phyloP scores from a whole-genome alignment of 2,797 vertebrate species.

The Danio albolineatus region DNA sequence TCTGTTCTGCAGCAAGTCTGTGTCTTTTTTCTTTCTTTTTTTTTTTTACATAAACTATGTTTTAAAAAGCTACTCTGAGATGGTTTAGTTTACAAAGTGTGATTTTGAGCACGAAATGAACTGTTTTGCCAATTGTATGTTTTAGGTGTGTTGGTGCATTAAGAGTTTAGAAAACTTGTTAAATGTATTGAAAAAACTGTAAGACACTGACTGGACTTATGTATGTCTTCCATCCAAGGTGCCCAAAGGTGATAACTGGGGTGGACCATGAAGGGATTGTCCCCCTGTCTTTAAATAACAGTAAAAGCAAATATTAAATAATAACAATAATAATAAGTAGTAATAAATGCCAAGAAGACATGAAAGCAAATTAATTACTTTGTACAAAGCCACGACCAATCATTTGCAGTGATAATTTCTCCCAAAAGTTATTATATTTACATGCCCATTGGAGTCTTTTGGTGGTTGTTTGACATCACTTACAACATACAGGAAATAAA shows the following conservation, averaged over 20 bases:
- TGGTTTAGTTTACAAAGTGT: too few relatives aligned
- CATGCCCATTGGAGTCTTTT: background rate
- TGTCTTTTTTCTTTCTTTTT: too few relatives aligned
- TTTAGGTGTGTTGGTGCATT: too few relatives aligned
- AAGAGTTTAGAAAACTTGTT: too few relatives aligned
- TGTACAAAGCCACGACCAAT: constrained; percentile 9
- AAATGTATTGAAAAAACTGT: too few relatives aligned
- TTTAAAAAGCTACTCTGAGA: too few relatives aligned
- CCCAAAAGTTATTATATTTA: background rate
- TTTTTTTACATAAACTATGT: too few relatives aligned
- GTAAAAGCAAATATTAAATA: background rate
- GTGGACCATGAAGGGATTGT: background rate
- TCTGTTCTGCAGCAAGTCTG: too few relatives aligned
- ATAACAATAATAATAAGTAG: background rate
- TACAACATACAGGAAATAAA: background rate
- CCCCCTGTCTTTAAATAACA: background rate
- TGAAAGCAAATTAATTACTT: too few relatives aligned
- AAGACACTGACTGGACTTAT: background rate
- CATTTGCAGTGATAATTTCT: background rate
- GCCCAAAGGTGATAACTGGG: background rate
- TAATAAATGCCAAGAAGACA: background rate
- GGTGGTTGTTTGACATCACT: constrained; percentile 10
- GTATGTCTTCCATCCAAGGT: background rate
- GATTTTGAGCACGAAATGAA: too few relatives aligned
- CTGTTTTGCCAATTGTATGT: too few relatives aligned